A percentile compares a stretch with the other conserved stretches of the same genome.
phyloP scores from a whole-genome alignment of 2,888 invertebrate species.

The Drosophila siamana region DNA sequence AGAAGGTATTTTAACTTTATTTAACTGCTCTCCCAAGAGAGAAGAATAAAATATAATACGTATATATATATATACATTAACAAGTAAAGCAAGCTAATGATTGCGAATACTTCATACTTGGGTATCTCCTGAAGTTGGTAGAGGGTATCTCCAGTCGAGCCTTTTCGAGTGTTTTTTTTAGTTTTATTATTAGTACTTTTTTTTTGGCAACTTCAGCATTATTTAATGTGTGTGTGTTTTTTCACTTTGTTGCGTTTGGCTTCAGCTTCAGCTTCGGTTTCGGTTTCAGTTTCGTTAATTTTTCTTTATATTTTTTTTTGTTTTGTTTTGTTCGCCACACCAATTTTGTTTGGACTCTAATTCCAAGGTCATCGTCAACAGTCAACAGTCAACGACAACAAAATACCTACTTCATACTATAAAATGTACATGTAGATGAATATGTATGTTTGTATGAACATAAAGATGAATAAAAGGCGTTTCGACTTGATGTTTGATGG shows the following conservation, averaged over 20 bases:
- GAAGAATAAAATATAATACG: too few relatives aligned
- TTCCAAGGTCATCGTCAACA: slow-evolving; percentile 67
- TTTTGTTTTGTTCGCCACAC: slow-evolving; percentile 25
- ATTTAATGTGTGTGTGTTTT: slow-evolving; percentile 7
- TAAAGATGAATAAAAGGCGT: slow-evolving; percentile 38
- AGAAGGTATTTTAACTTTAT: not conserved
- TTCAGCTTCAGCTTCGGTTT: slow-evolving; percentile 42
- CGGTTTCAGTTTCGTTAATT: slow-evolving; percentile 28
- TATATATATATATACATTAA: too few relatives aligned
- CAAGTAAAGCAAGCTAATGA: too few relatives aligned
- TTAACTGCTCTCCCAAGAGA: too few relatives aligned
- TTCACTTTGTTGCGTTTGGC: slow-evolving; percentile 51
- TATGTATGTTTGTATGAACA: not conserved
- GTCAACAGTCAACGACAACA: slow-evolving; percentile 51
- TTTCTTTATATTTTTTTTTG: not conserved
- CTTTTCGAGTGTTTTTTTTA: not conserved
- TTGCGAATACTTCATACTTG: too few relatives aligned
- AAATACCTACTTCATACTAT: slow-evolving; percentile 14
- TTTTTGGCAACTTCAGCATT: slow-evolving; percentile 24
- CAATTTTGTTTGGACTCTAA: slow-evolving; percentile 57
- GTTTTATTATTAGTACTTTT: not conserved
- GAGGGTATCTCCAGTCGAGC: not conserved
- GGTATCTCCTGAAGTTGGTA: too few relatives aligned
- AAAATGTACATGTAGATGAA: slow-evolving; percentile 9
- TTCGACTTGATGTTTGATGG: slow-evolving; percentile 41